These are phyloP conservation scores for Manis javanica DNA, from an alignment of 2,797 vertebrate species.

Conservation along the genomic window DNA sequence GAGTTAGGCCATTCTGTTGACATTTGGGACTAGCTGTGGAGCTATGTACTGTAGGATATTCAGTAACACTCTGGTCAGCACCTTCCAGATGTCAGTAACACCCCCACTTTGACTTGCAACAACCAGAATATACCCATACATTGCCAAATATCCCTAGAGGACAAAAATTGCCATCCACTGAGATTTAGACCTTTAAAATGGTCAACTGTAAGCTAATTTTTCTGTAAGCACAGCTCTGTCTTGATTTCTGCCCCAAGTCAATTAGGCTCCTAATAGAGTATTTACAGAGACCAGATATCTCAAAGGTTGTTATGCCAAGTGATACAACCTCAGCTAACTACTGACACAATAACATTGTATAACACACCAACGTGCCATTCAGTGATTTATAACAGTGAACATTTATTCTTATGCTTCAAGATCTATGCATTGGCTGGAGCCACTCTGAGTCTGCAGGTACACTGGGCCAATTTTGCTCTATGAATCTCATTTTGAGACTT, in stretches of 20 bases:
- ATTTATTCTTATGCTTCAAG: background rate
- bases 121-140: background rate
- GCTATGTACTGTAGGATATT: background rate
- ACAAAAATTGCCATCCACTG: background rate
- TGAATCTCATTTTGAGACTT: background rate
- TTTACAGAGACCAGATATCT: background rate
- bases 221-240: background rate
- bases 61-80: background rate
- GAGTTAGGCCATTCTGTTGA: background rate
- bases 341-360: background rate
- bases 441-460: background rate
- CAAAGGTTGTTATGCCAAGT: background rate
- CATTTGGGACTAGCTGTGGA: background rate
- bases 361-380: background rate
- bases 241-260: background rate
- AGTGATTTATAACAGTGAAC: background rate
- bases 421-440: background rate
- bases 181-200: background rate
- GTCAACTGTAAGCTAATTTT: conserved; percentile 34
- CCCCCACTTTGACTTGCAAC: background rate
- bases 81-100: background rate
- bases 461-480: background rate
- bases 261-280: background rate
- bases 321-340: background rate
- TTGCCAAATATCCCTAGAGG: background rate